Evolutionary conservation across 2,113 vertebrate species (phyloP).

Genomic region (Numenius arquata): DNA sequence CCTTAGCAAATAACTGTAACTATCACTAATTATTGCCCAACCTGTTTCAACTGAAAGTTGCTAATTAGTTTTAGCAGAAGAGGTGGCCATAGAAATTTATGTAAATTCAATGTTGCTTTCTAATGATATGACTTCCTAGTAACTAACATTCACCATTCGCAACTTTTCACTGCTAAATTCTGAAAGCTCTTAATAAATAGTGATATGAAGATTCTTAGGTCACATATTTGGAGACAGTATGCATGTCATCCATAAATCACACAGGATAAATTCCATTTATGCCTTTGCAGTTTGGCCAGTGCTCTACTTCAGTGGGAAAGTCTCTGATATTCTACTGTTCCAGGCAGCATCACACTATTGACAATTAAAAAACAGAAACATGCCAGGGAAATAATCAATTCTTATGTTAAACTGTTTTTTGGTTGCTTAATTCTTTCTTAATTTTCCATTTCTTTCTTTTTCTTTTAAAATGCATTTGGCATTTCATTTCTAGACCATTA

Average conservation of each 20-base stretch:
- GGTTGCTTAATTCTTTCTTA: not conserved
- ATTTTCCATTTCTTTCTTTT: not conserved
- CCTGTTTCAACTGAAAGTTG: not conserved
- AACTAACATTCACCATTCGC: not conserved
- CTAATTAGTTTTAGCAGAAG: not conserved
- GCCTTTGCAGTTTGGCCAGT: not conserved
- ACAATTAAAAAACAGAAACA: not conserved
- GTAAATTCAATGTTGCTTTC: not conserved
- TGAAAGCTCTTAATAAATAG: not conserved
- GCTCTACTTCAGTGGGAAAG: not conserved
- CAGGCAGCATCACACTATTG: not conserved
- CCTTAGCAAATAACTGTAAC: not conserved
- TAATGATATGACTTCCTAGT: not conserved
- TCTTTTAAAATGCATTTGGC: not conserved
- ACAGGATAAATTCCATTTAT: not conserved
- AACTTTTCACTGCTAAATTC: not conserved
- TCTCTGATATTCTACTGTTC: not conserved
- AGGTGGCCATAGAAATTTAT: not conserved
- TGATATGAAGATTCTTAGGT: not conserved
- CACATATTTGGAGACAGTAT: not conserved
- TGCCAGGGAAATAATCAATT: not conserved
- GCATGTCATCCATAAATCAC: not conserved
- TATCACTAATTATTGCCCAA: not conserved
- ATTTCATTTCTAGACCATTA: not conserved
- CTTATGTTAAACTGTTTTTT: not conserved